Evolutionary conservation across 2,888 invertebrate species (phyloP), one percentile per base, ranked within the genome.

Genomic region (Drosophila monieri): DNA sequence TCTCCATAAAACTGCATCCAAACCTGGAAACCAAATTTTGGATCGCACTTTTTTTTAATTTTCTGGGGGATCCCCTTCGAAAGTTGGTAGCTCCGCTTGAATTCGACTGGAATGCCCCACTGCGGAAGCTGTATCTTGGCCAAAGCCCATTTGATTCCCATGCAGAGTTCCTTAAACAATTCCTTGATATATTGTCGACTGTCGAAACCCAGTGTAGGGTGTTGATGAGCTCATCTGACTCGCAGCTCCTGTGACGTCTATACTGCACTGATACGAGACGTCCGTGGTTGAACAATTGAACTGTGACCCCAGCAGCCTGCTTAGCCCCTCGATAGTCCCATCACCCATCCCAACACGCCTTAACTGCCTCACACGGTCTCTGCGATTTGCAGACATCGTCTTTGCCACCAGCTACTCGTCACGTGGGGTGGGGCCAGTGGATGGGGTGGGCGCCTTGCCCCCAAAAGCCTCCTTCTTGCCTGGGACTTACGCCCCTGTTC

Each of bases 361-460:
- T 18, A 41, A 9, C 46, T 44, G 41, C 39, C 52, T 23, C 41
- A 35, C 48, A 15, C 12, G 21, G 47, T 39, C 59, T 46, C 41
- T 60, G 14, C 59, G n/a, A 35, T 43, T 32, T 73, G n/a, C 23
- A 32, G 37, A 43, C 54, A 35, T 55, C 46, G 39, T 68, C 74
- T 74, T 73, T 47, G 56, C 56, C 55, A 68, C 52, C 71, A 51
- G 74, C 58, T 47, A 47, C 56, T 74, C 43, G 59, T 67, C 62
- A 84, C 87, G 84, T 77, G 84, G 86, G 84, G 86, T 51, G 68
- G 69, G 9, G 27, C 9, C 27, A 6, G 27, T 27, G 27, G 27
- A 6, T 27, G 3, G 14, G 10, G 9, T n/a, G n/a, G 27, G 27
- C 4, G 30, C 25, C 32, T 18, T 30, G 18, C 15, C 46, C 44